phyloP scores from a whole-genome alignment of 1,140 invertebrate genomes.

The Scaptomyza hsui region DNA sequence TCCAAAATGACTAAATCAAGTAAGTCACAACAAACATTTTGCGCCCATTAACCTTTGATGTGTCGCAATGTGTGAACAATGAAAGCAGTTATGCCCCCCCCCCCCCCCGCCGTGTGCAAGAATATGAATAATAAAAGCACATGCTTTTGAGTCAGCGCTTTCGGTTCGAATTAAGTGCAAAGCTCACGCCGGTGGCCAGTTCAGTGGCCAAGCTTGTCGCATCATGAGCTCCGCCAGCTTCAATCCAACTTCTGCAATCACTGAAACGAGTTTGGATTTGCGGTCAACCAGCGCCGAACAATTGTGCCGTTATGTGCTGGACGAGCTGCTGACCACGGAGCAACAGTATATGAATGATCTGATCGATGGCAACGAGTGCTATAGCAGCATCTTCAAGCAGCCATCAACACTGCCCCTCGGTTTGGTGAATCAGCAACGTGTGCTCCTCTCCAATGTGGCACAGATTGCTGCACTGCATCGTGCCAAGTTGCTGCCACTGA shows the following conservation, averaged over 20 bases:
- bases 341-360: conserved; percentile 45
- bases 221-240: conserved; percentile 14
- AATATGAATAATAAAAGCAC: conserved; percentile 1
- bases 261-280: background rate
- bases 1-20: no score
- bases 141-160: conserved; percentile 19
- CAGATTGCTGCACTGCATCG: conserved; percentile 35
- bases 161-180: background rate
- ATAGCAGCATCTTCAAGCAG: conserved; percentile 21
- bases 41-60: no score
- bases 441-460: conserved; percentile 25
- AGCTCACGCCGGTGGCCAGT: conserved; percentile 4
- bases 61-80: background rate
- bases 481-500: conserved; percentile 27
- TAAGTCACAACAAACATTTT: no score
- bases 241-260: background rate
- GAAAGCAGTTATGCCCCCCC: background rate
- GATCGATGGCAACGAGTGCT: conserved; percentile 15
- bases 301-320: conserved; percentile 20
- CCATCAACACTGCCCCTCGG: conserved; percentile 4
- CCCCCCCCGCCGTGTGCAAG: no score
- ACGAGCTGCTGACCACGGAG: conserved; percentile 42
- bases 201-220: conserved; percentile 8
- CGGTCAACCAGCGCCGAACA: no score
- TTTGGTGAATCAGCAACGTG: conserved; percentile 19